Conservation (phyloP, 2,113 vertebrate genomes). For the Microtus richardsoni region DNA sequence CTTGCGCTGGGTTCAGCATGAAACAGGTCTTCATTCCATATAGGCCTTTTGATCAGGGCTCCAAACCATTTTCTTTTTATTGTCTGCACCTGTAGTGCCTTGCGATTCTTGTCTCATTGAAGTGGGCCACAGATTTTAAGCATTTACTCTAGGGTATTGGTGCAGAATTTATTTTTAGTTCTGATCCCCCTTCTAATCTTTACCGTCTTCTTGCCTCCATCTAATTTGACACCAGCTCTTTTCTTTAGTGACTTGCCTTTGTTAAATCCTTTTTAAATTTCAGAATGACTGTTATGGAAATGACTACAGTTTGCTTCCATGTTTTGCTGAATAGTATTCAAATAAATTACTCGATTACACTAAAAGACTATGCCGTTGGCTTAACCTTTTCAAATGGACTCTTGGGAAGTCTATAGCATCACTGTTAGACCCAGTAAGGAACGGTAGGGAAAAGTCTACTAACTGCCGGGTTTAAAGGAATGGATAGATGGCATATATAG, state of each 20-base stretch:
- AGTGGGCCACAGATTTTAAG: not conserved
- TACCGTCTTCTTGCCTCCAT: not conserved
- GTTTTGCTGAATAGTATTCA: not conserved
- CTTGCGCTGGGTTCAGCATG: not conserved
- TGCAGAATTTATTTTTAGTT: not conserved
- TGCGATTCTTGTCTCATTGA: not conserved
- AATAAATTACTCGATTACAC: not conserved
- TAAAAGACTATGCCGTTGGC: not conserved
- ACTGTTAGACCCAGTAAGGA: not conserved
- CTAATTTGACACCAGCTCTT: not conserved
- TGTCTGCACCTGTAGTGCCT: not conserved
- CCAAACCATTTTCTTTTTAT: not conserved
- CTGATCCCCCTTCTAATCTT: accelerated
- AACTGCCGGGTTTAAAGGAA: not conserved
- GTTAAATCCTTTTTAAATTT: not conserved
- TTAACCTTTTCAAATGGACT: not conserved
- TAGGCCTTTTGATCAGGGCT: not conserved
- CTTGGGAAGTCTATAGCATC: not conserved
- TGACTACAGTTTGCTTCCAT: not conserved
- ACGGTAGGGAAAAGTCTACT: not conserved
- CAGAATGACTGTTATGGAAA: not conserved
- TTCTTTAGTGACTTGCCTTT: not conserved
- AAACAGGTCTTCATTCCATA: not conserved
- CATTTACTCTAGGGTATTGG: not conserved
- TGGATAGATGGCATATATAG: not conserved